Percentiles rank a stretch among this genome's conserved stretches.
phyloP scores from a whole-genome alignment of 2,888 invertebrate genomes.

The Sphinx pinastri region DNA sequence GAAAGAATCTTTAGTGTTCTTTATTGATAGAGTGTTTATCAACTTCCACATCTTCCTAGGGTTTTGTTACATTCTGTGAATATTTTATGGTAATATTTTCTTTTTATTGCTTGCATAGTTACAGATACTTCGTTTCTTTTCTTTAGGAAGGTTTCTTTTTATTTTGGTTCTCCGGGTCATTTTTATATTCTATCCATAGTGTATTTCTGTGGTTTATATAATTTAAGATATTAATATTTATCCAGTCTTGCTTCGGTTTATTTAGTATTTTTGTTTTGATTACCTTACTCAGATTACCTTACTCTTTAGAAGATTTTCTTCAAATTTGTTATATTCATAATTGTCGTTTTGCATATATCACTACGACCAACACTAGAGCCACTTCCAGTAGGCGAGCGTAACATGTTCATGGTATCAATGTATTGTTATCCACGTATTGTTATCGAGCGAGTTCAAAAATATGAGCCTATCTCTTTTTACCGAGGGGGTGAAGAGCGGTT shows the following conservation, averaged over 20 bases:
- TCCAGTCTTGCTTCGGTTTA: constrained; percentile 38
- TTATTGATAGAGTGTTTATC: no score
- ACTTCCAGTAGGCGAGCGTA: no score
- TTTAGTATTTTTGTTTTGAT: constrained; percentile 36
- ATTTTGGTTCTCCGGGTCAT: constrained; percentile 29
- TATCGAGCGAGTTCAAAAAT: no score
- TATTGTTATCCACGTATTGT: no score
- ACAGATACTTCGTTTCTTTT: constrained; percentile 29
- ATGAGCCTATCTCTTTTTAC: no score
- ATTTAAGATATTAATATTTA: constrained; percentile 35
- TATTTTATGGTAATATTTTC: constrained; percentile 31
- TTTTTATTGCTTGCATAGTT: constrained; percentile 29
- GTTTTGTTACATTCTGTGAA: constrained; percentile 32
- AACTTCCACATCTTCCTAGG: constrained; percentile 38
- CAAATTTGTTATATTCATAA: not conserved
- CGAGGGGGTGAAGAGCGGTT: no score
- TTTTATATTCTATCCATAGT: constrained; percentile 33
- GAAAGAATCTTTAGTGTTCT: constrained; percentile 31
- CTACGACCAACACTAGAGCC: no score
- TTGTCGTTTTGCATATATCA: no score
- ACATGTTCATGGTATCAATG: no score
- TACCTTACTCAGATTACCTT: constrained; percentile 27
- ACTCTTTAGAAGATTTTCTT: not conserved
- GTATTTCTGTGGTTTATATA: constrained; percentile 38
- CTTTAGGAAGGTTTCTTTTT: constrained; percentile 27